A percentile compares a stretch with the other conserved stretches of the same genome.
Conservation (phyloP, 1,140 invertebrate genomes). For the Formica selysi region DNA sequence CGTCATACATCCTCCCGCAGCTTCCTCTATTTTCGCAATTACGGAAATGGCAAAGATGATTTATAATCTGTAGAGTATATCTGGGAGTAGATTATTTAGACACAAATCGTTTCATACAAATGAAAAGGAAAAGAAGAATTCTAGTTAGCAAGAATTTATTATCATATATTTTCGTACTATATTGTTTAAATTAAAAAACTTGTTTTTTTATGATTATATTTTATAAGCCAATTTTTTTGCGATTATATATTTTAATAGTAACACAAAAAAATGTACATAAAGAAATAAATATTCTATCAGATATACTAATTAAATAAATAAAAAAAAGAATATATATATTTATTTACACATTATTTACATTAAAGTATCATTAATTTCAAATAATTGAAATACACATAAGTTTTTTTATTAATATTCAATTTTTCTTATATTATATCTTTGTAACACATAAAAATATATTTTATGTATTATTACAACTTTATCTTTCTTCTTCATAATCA, state of each 20-base stretch:
- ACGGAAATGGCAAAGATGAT: slow-evolving; percentile 18
- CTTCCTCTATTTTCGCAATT: not conserved
- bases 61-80: slow-evolving; percentile 2
- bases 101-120: not conserved
- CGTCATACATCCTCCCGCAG: not conserved
- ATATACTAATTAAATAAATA: not conserved
- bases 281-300: not conserved
- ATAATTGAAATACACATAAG: too few species aligned
- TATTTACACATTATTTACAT: too few species aligned
- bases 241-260: not conserved
- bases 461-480: not conserved
- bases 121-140: slow-evolving; percentile 11
- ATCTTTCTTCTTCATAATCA: not conserved
- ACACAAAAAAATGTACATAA: not conserved
- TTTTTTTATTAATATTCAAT: too few species aligned
- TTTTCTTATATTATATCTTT: slow-evolving; percentile 14
- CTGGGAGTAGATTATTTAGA: not conserved
- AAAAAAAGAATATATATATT: too few species aligned
- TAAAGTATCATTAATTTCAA: too few species aligned
- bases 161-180: too few species aligned
- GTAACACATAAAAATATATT: not conserved
- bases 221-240: not conserved
- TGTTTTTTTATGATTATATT: not conserved
- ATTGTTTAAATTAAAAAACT: too few species aligned
- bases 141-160: not conserved